Evolutionary conservation across 2,797 vertebrate species (phyloP).

Genomic region (Sebastes hubbsi): DNA sequence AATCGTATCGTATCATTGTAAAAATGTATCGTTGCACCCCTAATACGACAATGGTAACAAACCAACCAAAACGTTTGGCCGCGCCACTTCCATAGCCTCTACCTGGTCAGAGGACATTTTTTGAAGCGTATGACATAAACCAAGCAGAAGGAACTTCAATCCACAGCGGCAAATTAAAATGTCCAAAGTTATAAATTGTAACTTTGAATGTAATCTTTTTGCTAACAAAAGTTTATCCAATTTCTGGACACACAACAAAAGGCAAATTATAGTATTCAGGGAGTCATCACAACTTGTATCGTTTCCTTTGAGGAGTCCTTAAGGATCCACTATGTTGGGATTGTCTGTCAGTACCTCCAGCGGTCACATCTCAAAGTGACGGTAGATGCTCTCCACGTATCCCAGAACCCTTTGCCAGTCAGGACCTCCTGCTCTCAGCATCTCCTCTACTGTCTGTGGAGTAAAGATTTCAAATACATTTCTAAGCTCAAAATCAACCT

Average conservation of each 20-base stretch:
- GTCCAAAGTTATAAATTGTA: not conserved
- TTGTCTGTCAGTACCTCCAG: slow-evolving; percentile 16
- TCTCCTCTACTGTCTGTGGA: slow-evolving; percentile 83
- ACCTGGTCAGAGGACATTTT: not conserved
- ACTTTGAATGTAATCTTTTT: not conserved
- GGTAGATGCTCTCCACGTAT: slow-evolving; percentile 87
- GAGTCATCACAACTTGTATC: not conserved
- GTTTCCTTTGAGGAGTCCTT: slow-evolving; percentile 1
- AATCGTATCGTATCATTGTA: no score
- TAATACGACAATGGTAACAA: not conserved
- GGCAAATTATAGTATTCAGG: not conserved
- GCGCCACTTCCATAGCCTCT: not conserved
- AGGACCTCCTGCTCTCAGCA: slow-evolving; percentile 83
- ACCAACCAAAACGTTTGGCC: not conserved
- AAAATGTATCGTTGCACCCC: no score
- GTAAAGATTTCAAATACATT: not conserved
- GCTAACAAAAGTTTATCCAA: not conserved
- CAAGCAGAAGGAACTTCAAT: not conserved
- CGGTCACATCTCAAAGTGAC: slow-evolving; percentile 86
- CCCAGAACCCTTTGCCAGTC: slow-evolving; percentile 88
- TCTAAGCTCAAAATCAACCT: not conserved
- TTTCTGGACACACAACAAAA: not conserved
- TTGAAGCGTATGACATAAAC: not conserved
- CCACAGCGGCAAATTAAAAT: not conserved
- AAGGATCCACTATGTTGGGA: not conserved